These are phyloP conservation scores for Cyphomyrus plagiostoma DNA, from an alignment of 2,113 vertebrate species.

Conservation along the genomic window DNA sequence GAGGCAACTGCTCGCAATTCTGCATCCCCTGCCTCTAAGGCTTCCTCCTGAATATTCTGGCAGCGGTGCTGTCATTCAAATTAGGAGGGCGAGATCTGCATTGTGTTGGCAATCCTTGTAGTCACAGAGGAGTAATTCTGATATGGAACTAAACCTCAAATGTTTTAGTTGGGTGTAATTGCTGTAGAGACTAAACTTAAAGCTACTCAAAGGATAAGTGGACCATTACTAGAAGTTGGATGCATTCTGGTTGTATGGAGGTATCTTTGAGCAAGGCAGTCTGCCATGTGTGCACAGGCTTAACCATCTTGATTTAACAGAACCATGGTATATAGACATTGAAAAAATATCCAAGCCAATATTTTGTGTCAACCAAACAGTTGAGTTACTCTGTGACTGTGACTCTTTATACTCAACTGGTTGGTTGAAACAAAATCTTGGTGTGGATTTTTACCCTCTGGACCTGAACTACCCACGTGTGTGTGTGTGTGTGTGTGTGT, in stretches of 20 bases:
- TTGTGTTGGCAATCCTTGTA: neutral
- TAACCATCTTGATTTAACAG: neutral
- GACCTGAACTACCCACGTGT: neutral
- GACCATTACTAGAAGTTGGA: neutral
- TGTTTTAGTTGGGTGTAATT: neutral
- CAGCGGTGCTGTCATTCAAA: neutral
- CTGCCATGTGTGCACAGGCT: neutral
- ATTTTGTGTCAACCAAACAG: neutral
- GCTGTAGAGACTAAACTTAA: neutral
- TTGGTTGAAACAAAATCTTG: neutral
- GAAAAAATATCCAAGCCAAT: neutral
- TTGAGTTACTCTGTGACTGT: too few species aligned
- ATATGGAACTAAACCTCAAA: neutral
- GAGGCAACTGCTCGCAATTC: neutral
- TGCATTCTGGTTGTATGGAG: neutral
- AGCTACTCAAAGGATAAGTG: neutral
- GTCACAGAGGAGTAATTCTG: neutral
- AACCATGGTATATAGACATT: neutral
- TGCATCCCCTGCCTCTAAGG: neutral
- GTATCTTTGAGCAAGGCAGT: neutral
- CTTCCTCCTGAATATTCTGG: neutral
- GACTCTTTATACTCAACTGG: neutral
- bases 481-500: too few species aligned
- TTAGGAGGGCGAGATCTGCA: neutral
- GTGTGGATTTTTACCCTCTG: neutral